A percentile compares a stretch with the other conserved stretches of the same genome.
These are phyloP conservation scores for Blomia tropicalis DNA, from an alignment of 2,888 invertebrate species.

Conservation along the genomic window DNA sequence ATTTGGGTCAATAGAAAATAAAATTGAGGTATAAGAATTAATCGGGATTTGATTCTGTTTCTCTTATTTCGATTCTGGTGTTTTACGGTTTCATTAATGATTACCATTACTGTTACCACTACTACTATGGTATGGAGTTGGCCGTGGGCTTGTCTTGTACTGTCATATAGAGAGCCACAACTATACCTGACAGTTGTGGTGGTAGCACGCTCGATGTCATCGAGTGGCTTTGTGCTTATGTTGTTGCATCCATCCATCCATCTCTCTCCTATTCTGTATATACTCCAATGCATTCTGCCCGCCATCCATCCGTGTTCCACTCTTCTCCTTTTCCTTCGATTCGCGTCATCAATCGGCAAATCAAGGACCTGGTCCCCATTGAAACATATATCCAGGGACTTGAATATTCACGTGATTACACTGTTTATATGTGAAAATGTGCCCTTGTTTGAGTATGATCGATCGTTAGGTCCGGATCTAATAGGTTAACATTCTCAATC, in stretches of 20 bases:
- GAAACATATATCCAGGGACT: too few species aligned
- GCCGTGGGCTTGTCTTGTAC: too few species aligned
- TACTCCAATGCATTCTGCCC: constrained; percentile 6
- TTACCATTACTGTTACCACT: background rate
- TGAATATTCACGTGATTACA: too few species aligned
- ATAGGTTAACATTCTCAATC: too few species aligned
- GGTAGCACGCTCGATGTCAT: background rate
- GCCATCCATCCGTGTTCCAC: background rate
- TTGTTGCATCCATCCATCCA: background rate
- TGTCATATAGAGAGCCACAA: background rate
- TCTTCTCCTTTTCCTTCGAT: background rate
- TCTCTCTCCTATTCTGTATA: background rate
- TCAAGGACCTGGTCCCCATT: too few species aligned
- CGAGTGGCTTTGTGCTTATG: background rate
- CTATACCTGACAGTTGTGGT: background rate
- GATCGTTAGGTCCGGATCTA: too few species aligned
- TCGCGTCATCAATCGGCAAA: background rate
- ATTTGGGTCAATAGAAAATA: too few species aligned
- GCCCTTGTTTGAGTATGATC: too few species aligned
- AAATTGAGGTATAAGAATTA: background rate
- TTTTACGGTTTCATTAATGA: background rate
- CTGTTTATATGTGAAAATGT: too few species aligned
- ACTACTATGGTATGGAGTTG: background rate
- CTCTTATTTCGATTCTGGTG: background rate
- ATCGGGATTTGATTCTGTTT: background rate